A percentile compares a stretch with the other conserved stretches of the same genome.
Conservation (phyloP, 2,797 vertebrate genomes). For the Argentina silus region DNA sequence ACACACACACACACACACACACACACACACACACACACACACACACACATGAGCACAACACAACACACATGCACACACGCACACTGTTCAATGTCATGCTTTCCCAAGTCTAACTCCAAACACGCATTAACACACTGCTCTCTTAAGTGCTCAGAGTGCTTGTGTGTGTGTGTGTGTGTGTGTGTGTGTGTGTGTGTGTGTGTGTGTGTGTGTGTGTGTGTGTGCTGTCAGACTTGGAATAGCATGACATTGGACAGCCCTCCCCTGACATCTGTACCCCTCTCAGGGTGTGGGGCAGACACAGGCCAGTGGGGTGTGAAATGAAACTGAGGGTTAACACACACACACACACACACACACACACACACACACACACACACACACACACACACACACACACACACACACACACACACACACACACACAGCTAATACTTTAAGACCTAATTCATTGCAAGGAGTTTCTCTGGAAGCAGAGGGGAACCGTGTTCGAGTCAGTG, state of each 20-base stretch:
- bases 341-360: not conserved
- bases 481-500: not conserved
- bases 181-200: slow-evolving; percentile 17
- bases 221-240: slow-evolving; percentile 40
- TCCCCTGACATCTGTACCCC: slow-evolving; percentile 72
- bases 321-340: slow-evolving; percentile 68
- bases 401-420: not conserved
- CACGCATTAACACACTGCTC: no score
- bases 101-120: no score
- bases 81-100: no score
- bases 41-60: no score
- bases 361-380: not conserved
- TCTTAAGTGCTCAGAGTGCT: no score
- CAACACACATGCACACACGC: no score
- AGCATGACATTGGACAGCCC: slow-evolving; percentile 33
- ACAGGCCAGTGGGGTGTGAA: slow-evolving; percentile 77
- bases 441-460: no score
- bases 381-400: not conserved
- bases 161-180: no score
- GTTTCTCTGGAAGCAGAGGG: no score
- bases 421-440: no score
- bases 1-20: no score
- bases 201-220: slow-evolving; percentile 41
- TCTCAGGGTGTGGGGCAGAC: slow-evolving; percentile 67
- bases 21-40: no score